Evolutionary conservation across 1,140 invertebrate species (phyloP), one percentile per base, ranked within the genome.

Genomic region (Tribolium madens): DNA sequence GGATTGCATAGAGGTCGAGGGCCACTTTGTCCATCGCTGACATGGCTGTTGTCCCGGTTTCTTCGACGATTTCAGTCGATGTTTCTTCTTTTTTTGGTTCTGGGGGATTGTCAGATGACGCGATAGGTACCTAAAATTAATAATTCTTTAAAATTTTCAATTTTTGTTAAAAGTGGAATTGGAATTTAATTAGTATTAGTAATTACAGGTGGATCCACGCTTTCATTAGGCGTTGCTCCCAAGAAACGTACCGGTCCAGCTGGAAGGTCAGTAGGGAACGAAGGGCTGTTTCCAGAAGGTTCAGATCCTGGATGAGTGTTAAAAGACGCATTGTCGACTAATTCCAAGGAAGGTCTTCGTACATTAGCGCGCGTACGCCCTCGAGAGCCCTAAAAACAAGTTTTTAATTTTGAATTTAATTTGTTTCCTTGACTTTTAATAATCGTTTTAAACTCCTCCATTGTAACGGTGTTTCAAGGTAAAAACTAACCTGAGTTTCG

Each of bases 1-100:
- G 86, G 79, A 93, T 92, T 0, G 93, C 93, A 78, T 95, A 95
- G 12, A 95, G 85, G 81, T 95, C 93, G 10, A 94, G 86, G 9
- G 93, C 93, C 0, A 93, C 93, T 86, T 95, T 94, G 80, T 94
- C 92, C 92, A 94, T 94, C 0, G 89, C 88, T 1, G 90, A 89
- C 79, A 91, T 91, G 12, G 91, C 91, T 0, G 91, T 91, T 0
- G 91, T 91, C 0, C 81, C 82, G 18, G 79, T 73, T 52, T 77
- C 77, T 12, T 64, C 76, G 0, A 77, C 75, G 14, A 42, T 57
- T 64, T 48, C 73, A 75, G 64, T 77, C 3, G 80, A 75, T 1
- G 73, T 81, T 3, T 84, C 84, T 21, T 79, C 64, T 5, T 68
- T 68, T 4, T 69, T 74, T n/a, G 78, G 18, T 5, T 82, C 81